Evolutionary conservation across 2,888 invertebrate genomes (phyloP).

Genomic region (Lycia hirtaria): DNA sequence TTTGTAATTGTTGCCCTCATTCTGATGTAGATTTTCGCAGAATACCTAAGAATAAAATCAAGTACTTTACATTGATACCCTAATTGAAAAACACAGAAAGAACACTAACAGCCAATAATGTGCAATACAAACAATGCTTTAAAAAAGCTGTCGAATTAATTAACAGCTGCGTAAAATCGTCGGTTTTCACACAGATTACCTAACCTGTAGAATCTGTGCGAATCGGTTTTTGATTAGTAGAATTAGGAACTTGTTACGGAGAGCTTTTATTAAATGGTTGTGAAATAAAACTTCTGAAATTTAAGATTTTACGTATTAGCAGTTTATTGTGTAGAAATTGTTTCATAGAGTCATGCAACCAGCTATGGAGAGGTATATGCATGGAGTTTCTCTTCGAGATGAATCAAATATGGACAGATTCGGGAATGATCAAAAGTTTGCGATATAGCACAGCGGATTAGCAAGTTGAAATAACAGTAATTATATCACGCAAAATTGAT

Average conservation of each 20-base stretch:
- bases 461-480: too few species aligned
- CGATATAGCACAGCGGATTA: too few species aligned
- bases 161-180: slow-evolving; percentile 15
- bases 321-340: too few species aligned
- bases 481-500: too few species aligned
- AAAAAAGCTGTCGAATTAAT: slow-evolving; percentile 17
- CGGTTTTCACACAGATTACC: slow-evolving; percentile 17
- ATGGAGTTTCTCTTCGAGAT: too few species aligned
- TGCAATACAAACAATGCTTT: slow-evolving; percentile 1
- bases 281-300: neutral
- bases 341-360: too few species aligned
- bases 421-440: too few species aligned
- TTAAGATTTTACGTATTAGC: too few species aligned
- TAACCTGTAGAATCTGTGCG: slow-evolving; percentile 4
- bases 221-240: slow-evolving; percentile 5
- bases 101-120: slow-evolving; percentile 4
- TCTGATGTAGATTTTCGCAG: neutral
- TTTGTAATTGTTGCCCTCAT: neutral
- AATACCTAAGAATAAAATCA: neutral
- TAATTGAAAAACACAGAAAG: neutral
- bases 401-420: too few species aligned
- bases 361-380: too few species aligned
- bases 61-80: neutral
- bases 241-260: neutral
- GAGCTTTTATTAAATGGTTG: neutral